phyloP scores from a whole-genome alignment of 2,113 vertebrate genomes.

The human region GRCh38 chr6:111453001-111453500 shows the following conservation, averaged over 20 bases:
- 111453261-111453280: not conserved
- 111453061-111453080: not conserved
- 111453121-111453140: not conserved
- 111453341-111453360: not conserved
- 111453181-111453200: not conserved
- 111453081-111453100: not conserved
- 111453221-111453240: not conserved
- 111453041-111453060: not conserved
- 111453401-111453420: not conserved
- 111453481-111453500: not conserved
- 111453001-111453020: no score
- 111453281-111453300: not conserved
- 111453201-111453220: not conserved
- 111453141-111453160: not conserved
- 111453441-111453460: not conserved
- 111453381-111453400: not conserved
- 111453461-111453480: not conserved
- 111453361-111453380: not conserved
- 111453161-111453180: not conserved
- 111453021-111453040: not conserved
- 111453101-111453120: not conserved
- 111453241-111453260: constrained; percentile 2
- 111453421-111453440: not conserved
- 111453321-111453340: not conserved
- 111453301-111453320: not conserved